Evolutionary conservation across 2,888 invertebrate genomes (phyloP), one percentile per base, ranked within the genome.

Genomic region (Plagodis pulveraria): DNA sequence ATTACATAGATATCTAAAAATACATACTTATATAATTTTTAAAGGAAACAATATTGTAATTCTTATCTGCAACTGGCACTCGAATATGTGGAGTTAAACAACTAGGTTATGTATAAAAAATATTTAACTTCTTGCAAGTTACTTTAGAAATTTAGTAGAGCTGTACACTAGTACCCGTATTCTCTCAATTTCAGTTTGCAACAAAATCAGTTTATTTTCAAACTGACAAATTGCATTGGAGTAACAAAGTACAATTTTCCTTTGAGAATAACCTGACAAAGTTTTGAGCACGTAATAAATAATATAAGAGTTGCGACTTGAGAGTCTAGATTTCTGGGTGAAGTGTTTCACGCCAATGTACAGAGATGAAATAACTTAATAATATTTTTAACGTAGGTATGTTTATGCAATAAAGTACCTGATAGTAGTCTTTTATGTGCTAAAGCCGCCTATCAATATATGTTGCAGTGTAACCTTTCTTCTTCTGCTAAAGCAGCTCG

Each of bases 111-210:
- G 56, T 76, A 76, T 79, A 83, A 83, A 83, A 83, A 78, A 74
- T 77, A 77, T 83, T 84, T 79, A 75, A 77, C 73, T 81, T 77
- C 72, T 67, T 69, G 67, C 71, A 73, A 69, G 72, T 71, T 76
- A 71, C 74, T 77, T 70, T 66, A 74, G n/a, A 87, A 86, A 81
- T 88, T 85, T 63, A 73, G 77, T 79, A 73, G 80, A 69, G 73
- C 74, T 72, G 77, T 80, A 77, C 78, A 74, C 79, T 78, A 81
- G 5, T 1, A 38, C 7, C 5, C 5, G 77, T 77, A 82, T 87
- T 88, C 86, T 86, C 89, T 86, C 89, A 86, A 87, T 88, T 88
- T 87, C 84, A 88, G 87, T 89, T 89, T 83, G 82, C 85, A 90
- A 89, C 87, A 88, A 89, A 87, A 88, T 89, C 86, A 84, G 86